phyloP scores from a whole-genome alignment of 2,888 invertebrate genomes.

The Epistrophella euchroma region DNA sequence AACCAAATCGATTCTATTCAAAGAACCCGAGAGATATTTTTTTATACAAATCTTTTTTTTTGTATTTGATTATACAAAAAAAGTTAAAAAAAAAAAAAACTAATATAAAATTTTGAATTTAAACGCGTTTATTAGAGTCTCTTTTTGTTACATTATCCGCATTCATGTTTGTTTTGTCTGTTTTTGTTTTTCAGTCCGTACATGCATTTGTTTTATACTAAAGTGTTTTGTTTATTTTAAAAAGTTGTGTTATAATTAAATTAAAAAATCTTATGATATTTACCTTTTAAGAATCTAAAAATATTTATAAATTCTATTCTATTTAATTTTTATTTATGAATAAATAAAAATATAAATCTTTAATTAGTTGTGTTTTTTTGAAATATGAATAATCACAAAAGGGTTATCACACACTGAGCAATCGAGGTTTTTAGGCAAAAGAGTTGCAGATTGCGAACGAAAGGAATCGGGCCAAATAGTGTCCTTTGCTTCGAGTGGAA shows the following conservation, averaged over 20 bases:
- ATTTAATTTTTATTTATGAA: constrained; percentile 69
- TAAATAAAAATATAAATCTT: constrained; percentile 51
- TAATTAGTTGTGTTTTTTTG: not conserved
- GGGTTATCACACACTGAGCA: too few species aligned
- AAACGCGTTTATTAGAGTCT: not conserved
- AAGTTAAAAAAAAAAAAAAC: not conserved
- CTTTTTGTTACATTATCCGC: not conserved
- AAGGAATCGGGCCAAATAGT: too few species aligned
- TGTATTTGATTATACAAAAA: not conserved
- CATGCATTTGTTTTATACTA: constrained; percentile 4
- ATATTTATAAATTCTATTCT: constrained; percentile 54
- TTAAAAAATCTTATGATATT: constrained; percentile 65
- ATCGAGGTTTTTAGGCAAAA: too few species aligned
- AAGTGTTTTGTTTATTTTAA: constrained; percentile 47
- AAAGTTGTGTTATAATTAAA: constrained; percentile 53
- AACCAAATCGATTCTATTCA: not conserved
- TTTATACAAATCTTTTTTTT: not conserved
- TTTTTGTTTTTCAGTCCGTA: constrained; percentile 34
- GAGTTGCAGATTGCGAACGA: too few species aligned
- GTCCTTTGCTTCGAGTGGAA: too few species aligned
- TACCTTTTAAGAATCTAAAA: constrained; percentile 56
- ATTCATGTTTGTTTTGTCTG: constrained; percentile 28
- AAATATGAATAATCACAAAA: too few species aligned
- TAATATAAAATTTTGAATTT: not conserved
- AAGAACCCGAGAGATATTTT: not conserved